Percentiles rank a stretch among this genome's conserved stretches.
Evolutionary conservation across 2,113 vertebrate genomes (phyloP).

Genomic region (Dromas ardeola): DNA sequence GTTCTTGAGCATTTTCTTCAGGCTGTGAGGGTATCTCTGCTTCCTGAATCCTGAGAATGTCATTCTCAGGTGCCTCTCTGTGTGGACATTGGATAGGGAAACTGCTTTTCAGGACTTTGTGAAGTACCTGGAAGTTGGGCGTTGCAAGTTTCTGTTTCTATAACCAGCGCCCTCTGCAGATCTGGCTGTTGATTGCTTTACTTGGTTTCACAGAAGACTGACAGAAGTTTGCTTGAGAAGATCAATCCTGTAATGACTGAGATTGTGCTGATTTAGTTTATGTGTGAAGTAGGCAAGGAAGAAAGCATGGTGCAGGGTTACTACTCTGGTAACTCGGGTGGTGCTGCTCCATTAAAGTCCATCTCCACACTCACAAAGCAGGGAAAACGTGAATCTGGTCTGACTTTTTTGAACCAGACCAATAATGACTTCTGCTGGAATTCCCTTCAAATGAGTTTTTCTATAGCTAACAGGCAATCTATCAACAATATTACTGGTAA

Average conservation of each 20-base stretch:
- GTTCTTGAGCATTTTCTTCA: neutral
- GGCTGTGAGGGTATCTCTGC: neutral
- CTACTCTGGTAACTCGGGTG: neutral
- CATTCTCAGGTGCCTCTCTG: rapidly evolving
- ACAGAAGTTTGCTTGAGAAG: neutral
- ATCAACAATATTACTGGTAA: neutral
- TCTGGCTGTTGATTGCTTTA: neutral
- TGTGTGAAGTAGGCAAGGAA: neutral
- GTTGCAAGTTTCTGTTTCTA: neutral
- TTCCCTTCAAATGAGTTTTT: neutral
- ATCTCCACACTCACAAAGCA: neutral
- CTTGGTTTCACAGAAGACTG: neutral
- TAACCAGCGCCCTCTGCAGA: neutral
- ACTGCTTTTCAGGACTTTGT: neutral
- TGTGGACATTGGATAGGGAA: neutral
- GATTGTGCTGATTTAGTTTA: neutral
- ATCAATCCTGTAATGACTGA: neutral
- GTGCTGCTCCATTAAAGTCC: neutral
- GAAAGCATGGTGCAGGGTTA: neutral
- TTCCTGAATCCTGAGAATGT: neutral
- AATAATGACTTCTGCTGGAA: neutral
- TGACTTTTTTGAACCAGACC: neutral
- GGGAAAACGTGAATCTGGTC: neutral
- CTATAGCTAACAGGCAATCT: neutral
- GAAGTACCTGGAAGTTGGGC: neutral